phyloP scores from a whole-genome alignment of 2,113 vertebrate genomes.

The Pelodiscus sinensis region DNA sequence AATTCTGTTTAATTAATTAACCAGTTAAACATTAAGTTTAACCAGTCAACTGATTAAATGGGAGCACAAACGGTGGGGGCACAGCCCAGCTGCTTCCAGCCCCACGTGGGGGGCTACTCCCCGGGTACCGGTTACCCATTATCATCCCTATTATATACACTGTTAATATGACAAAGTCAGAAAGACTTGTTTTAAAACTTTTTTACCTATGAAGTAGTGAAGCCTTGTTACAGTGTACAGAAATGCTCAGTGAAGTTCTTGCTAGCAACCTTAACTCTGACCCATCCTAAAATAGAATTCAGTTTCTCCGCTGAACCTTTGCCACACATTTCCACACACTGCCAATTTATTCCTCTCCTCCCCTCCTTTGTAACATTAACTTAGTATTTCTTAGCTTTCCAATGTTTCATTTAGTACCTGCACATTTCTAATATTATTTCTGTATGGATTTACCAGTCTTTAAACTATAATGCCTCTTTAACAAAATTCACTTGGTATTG shows the following conservation, averaged over 20 bases:
- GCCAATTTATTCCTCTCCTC: neutral
- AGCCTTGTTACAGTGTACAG: neutral
- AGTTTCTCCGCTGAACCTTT: neutral
- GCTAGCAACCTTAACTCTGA: neutral
- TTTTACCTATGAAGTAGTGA: neutral
- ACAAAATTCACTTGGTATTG: neutral
- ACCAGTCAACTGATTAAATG: no score
- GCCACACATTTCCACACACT: neutral
- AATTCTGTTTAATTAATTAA: no score
- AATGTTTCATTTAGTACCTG: neutral
- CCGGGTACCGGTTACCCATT: no score
- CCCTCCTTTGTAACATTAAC: neutral
- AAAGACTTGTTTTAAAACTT: no score
- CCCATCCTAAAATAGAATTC: neutral
- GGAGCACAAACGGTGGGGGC: no score
- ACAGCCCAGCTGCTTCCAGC: no score
- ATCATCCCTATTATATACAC: no score
- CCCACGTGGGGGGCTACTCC: no score
- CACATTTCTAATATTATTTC: neutral
- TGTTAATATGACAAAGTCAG: no score
- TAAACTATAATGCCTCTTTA: neutral
- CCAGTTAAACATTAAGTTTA: no score
- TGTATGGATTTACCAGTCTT: neutral
- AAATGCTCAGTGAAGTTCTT: neutral
- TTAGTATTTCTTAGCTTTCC: neutral